Conservation (phyloP, 2,888 invertebrate genomes). For the Synanthedon vespiformis region DNA sequence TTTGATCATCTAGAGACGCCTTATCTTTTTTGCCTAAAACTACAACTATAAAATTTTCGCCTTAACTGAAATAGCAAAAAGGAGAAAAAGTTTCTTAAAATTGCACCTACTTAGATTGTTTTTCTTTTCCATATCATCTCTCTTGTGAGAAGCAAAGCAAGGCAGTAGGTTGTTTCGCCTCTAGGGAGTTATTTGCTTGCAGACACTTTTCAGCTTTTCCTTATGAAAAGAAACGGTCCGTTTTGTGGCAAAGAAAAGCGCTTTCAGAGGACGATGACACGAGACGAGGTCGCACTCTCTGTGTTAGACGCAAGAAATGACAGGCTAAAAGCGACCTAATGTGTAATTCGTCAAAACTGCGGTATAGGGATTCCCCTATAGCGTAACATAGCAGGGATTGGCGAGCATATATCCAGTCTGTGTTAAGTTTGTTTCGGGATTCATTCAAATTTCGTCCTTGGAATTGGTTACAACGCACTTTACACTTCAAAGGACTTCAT, state of each 20-base stretch:
- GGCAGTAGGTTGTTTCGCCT: conserved; percentile 64
- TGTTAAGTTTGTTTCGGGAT: conserved; percentile 22
- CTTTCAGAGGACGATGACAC: conserved; percentile 71
- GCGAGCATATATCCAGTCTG: conserved; percentile 19
- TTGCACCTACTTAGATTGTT: background rate
- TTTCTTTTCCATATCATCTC: conserved; percentile 43
- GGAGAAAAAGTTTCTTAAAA: background rate
- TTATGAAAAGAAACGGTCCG: conserved; percentile 70
- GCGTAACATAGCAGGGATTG: conserved; percentile 8
- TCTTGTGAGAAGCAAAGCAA: conserved; percentile 52
- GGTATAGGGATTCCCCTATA: conserved; percentile 11
- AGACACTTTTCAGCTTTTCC: conserved; percentile 70
- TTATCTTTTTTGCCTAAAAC: background rate
- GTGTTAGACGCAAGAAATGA: conserved; percentile 59
- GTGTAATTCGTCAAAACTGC: conserved; percentile 58
- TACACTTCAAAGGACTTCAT: conserved; percentile 28
- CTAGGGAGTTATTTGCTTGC: conserved; percentile 69
- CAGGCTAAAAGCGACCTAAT: conserved; percentile 58
- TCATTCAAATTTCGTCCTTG: conserved; percentile 30
- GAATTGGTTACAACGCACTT: conserved; percentile 34
- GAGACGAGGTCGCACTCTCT: conserved; percentile 65
- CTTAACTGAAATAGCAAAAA: background rate
- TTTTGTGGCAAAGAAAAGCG: conserved; percentile 68
- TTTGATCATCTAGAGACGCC: too few relatives aligned
- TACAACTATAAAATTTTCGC: background rate